Evolutionary conservation across 2,888 invertebrate species (phyloP).

Genomic region (Coremacera marginata): DNA sequence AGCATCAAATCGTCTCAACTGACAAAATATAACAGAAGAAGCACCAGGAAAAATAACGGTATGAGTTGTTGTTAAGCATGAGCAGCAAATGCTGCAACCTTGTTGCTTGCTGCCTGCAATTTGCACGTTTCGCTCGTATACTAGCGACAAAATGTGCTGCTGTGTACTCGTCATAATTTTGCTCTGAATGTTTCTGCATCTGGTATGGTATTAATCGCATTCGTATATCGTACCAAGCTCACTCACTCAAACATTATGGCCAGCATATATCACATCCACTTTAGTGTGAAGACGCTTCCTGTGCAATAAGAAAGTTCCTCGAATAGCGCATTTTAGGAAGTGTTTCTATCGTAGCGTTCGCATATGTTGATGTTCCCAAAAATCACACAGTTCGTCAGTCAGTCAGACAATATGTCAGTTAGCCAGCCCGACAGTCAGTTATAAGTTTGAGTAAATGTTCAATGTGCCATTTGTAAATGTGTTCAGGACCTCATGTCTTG

Average conservation of each 20-base stretch:
- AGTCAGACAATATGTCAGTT: not conserved
- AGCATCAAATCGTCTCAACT: not conserved
- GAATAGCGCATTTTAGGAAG: not conserved
- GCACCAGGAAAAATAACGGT: constrained; percentile 45
- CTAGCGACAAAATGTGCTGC: constrained; percentile 39
- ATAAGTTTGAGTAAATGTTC: not conserved
- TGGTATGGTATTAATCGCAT: constrained; percentile 27
- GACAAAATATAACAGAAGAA: constrained; percentile 29
- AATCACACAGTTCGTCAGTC: not conserved
- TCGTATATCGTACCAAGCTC: constrained; percentile 18
- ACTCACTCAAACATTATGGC: not conserved
- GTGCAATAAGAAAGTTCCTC: not conserved
- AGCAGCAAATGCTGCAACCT: constrained; percentile 31
- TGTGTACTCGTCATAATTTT: not conserved
- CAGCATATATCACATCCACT: constrained; percentile 14
- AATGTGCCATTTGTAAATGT: not conserved
- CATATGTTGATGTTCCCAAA: constrained; percentile 10
- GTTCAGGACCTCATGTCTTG: not conserved
- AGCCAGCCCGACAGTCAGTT: not conserved
- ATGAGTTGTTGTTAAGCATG: constrained; percentile 1
- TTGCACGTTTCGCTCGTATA: constrained; percentile 58
- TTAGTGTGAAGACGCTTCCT: constrained; percentile 18
- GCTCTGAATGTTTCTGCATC: constrained; percentile 5
- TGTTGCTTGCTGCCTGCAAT: constrained; percentile 48
- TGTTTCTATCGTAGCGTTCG: not conserved